Evolutionary conservation across 1,140 invertebrate species (phyloP), one percentile per base, ranked within the genome.

Genomic region (Ephestia elutella): DNA sequence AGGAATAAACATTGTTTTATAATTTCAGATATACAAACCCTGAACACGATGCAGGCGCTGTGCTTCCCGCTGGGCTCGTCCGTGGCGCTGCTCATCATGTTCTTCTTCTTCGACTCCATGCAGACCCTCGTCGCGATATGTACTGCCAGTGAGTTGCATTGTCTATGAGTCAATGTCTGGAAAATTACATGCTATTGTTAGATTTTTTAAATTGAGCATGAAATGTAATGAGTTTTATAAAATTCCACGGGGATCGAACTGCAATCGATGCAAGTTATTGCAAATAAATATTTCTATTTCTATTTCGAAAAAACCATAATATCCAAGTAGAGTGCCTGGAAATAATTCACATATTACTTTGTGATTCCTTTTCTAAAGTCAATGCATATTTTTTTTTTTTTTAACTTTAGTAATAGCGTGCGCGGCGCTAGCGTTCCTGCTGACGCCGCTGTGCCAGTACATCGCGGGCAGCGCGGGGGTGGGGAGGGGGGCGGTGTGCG

Each of bases 21-120:
- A 55, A 9, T 90, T 87, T 62, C 92, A 95, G 94, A 94, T 89
- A 92, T 97, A 35, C 96, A 97, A 90, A 99, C 97, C 0, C 89
- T 99, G 76, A 97, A 98, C 87, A 97, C 97, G 59, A 96, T 98
- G 93, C 97, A 99, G 89, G 98, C 97, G 65, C 92, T 99, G 70
- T 98, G 97, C 91, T 91, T 99, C 82, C 98, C 98, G 57, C 91
- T 99, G 54, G 97, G 97, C 78, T 97, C 98, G 71, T 98, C 97
- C 59, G 94, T 98, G 70, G 98, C 97, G 57, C 91, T 99, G 59
- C 93, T 99, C 17, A 93, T 99, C 63, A 99, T 99, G 97, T 99
- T 99, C 89, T 98, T 99, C 91, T 99, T 98, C 89, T 99, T 99
- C 80, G 97, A 99, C 89, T 98, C 97, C 56, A 97, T 99, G 95